Evolutionary conservation across 1,140 invertebrate genomes (phyloP).

Genomic region (Sitobion miscanthi): DNA sequence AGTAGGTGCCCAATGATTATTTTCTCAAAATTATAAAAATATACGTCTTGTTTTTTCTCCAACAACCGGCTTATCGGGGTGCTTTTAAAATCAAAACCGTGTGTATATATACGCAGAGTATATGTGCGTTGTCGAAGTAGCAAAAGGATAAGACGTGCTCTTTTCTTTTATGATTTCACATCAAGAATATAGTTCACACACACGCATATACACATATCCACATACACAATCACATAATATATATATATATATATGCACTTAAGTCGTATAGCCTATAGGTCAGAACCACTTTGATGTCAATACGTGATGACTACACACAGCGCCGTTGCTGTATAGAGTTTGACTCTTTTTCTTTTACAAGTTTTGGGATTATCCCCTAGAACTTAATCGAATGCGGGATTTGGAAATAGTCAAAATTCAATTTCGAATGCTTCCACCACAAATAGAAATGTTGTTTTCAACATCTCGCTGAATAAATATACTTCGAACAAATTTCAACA

Average conservation of each 20-base stretch:
- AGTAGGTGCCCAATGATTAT: background rate
- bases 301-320: background rate
- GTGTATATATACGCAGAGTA: background rate
- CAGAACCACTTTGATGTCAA: constrained; percentile 28
- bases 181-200: background rate
- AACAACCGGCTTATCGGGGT: background rate
- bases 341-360: background rate
- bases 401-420: constrained; percentile 37
- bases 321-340: background rate
- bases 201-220: background rate
- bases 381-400: constrained; percentile 22
- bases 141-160: background rate
- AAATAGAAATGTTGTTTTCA: constrained; percentile 8
- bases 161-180: constrained; percentile 7
- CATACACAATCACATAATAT: background rate
- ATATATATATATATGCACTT: background rate
- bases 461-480: background rate
- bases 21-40: background rate
- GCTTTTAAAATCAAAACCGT: background rate
- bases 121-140: background rate
- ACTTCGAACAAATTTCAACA: background rate
- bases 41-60: background rate
- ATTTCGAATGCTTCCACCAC: background rate
- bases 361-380: constrained; percentile 28
- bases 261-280: background rate